Percentiles rank a stretch among this genome's conserved stretches.
These are phyloP conservation scores for Hanleya hanleyi DNA, from an alignment of 2,888 invertebrate genomes.

Conservation along the genomic window DNA sequence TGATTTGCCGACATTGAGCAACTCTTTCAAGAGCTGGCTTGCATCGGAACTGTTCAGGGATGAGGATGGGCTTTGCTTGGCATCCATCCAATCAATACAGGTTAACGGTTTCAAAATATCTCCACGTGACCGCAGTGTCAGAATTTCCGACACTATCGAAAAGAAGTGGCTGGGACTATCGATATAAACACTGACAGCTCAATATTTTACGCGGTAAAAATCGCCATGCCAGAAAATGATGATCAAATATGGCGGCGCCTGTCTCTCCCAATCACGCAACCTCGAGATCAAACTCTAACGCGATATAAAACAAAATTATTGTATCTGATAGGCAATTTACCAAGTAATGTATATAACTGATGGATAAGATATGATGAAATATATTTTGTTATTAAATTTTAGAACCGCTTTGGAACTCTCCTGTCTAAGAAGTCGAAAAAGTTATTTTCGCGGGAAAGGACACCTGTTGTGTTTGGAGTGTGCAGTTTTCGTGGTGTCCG, in stretches of 20 bases:
- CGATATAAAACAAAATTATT: no score
- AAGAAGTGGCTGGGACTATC: neutral
- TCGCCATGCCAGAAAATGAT: neutral
- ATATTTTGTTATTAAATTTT: no score
- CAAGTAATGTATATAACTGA: no score
- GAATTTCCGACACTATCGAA: neutral
- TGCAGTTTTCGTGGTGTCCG: no score
- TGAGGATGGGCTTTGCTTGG: neutral
- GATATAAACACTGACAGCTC: neutral
- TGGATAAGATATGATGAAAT: no score
- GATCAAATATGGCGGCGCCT: conserved; percentile 7
- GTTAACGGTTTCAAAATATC: neutral
- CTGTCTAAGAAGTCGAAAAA: no score
- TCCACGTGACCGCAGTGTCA: neutral
- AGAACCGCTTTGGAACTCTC: no score
- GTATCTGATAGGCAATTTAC: no score
- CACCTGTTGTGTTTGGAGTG: no score
- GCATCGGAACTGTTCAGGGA: conserved; percentile 43
- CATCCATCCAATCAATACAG: neutral
- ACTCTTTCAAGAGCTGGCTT: conserved; percentile 63
- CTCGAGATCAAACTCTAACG: no score
- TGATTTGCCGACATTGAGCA: conserved; percentile 44
- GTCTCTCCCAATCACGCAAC: no score
- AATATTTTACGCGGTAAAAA: neutral
- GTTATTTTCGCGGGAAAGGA: no score